Conservation (phyloP, 2,797 vertebrate genomes). For the Acanthiza pusilla region DNA sequence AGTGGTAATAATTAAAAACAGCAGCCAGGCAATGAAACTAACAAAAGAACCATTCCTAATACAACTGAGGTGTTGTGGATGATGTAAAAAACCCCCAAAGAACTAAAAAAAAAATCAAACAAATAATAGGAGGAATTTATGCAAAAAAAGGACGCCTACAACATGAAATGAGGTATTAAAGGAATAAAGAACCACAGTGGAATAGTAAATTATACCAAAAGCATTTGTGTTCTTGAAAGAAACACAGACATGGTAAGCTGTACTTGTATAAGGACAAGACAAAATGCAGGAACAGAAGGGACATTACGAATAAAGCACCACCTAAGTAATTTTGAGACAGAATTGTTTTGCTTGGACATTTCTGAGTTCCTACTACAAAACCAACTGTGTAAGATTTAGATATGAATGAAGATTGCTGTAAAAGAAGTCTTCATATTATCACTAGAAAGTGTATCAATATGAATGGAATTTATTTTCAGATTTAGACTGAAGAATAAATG, state of each 20-base stretch:
- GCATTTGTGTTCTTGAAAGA: neutral
- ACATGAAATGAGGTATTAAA: neutral
- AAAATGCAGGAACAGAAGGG: neutral
- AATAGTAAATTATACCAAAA: neutral
- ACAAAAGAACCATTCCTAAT: neutral
- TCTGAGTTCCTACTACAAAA: neutral
- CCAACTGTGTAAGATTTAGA: neutral
- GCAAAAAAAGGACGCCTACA: neutral
- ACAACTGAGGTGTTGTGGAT: neutral
- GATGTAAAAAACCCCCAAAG: neutral
- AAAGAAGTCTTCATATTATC: neutral
- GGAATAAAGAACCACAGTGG: neutral
- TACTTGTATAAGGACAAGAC: neutral
- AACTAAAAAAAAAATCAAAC: neutral
- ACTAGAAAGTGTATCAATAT: neutral
- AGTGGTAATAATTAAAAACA: neutral
- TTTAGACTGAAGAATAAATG: neutral
- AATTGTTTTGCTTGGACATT: neutral
- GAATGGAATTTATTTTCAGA: neutral
- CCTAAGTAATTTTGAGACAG: neutral
- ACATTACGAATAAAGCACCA: neutral
- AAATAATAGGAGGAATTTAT: neutral
- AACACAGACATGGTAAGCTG: neutral
- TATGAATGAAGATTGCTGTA: neutral
- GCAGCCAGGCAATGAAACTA: neutral